Conservation (phyloP, 2,797 vertebrate species). For the Pseudochirops corinnae region DNA sequence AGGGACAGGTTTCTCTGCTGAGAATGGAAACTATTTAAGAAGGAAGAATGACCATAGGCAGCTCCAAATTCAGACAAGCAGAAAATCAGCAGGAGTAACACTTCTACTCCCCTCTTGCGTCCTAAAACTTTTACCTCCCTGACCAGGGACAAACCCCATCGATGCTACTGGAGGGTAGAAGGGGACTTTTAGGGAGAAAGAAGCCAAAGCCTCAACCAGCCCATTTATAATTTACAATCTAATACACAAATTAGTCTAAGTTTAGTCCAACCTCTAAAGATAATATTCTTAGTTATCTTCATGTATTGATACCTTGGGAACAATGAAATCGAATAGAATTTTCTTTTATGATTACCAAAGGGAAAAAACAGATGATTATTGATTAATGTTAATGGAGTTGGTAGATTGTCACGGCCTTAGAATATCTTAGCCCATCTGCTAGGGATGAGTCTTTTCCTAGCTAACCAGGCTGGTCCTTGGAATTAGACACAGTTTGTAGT, state of each 20-base stretch:
- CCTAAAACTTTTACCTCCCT: background rate
- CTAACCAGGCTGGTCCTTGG: background rate
- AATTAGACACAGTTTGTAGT: background rate
- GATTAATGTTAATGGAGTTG: conserved; percentile 1
- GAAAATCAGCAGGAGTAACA: background rate
- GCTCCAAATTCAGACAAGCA: background rate
- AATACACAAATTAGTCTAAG: background rate
- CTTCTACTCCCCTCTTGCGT: background rate
- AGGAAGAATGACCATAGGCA: background rate
- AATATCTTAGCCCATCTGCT: background rate
- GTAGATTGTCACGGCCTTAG: background rate
- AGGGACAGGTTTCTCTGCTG: no score
- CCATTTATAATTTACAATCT: background rate
- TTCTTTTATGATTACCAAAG: conserved; percentile 17
- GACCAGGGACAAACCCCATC: background rate
- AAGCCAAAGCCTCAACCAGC: background rate
- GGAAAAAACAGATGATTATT: background rate
- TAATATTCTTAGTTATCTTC: background rate
- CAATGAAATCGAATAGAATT: background rate
- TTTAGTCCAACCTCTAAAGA: background rate
- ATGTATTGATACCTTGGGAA: background rate
- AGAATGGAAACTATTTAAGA: background rate
- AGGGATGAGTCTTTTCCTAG: background rate
- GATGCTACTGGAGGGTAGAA: background rate
- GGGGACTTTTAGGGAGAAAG: background rate